Percentiles rank a stretch among this genome's conserved stretches.
Evolutionary conservation across 2,888 invertebrate species (phyloP).

Genomic region (Drosophila tanythrix): DNA sequence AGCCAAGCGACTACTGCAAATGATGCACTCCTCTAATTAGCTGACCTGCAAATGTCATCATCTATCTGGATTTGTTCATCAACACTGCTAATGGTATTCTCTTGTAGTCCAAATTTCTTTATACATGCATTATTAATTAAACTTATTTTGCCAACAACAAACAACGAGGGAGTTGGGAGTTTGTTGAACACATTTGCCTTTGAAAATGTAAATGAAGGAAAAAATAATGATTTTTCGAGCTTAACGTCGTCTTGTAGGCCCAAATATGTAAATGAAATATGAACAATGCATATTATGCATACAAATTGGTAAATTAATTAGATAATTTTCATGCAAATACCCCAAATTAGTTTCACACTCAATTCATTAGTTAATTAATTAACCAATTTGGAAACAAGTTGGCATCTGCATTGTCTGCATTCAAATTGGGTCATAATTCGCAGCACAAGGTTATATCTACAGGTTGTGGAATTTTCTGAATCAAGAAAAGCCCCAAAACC

Average conservation of each 20-base stretch:
- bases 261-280: slow-evolving; percentile 13
- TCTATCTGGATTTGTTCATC: not conserved
- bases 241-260: not conserved
- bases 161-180: no score
- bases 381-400: slow-evolving; percentile 41
- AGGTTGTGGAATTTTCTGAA: slow-evolving; percentile 1
- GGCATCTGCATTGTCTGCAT: slow-evolving; percentile 4
- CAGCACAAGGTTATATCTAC: slow-evolving; percentile 36
- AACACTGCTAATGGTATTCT: slow-evolving; percentile 48
- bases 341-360: slow-evolving; percentile 44
- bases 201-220: not conserved
- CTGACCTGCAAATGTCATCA: not conserved
- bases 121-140: slow-evolving; percentile 68
- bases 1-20: slow-evolving; percentile 10
- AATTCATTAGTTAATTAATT: slow-evolving; percentile 50
- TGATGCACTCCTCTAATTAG: slow-evolving; percentile 29
- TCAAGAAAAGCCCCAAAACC: slow-evolving; percentile 8
- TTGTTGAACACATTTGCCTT: not conserved
- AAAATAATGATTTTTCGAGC: not conserved
- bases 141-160: not conserved
- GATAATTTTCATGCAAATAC: slow-evolving; percentile 40
- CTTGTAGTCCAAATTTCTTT: slow-evolving; percentile 22
- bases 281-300: slow-evolving; percentile 9
- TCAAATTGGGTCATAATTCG: slow-evolving; percentile 38
- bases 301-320: slow-evolving; percentile 19